A percentile compares a stretch with the other conserved stretches of the same genome.
These are phyloP conservation scores for Drosophila sturtevanti DNA, from an alignment of 1,140 invertebrate genomes.

Conservation along the genomic window DNA sequence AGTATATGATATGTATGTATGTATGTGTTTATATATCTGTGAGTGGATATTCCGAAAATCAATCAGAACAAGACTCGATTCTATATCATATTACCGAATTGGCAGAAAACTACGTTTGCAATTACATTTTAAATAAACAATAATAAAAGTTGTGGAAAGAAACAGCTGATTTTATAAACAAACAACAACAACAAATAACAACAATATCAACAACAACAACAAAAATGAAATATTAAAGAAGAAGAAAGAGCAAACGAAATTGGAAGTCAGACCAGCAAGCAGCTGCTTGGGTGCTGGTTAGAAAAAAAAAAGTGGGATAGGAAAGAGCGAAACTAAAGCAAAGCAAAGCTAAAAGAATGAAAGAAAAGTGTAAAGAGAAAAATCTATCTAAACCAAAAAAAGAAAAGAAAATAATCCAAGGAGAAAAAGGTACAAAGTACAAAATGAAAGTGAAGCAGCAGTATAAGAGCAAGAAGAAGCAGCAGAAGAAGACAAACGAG, in stretches of 20 bases:
- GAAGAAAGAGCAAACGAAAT: slow-evolving; percentile 49
- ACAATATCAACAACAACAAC: slow-evolving; percentile 9
- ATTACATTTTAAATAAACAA: slow-evolving; percentile 32
- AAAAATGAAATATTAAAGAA: slow-evolving; percentile 22
- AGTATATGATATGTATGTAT: background rate
- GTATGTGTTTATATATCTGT: no score
- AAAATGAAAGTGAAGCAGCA: slow-evolving; percentile 55
- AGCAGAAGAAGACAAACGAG: no score
- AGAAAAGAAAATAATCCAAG: background rate
- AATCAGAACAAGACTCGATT: background rate
- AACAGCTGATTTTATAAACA: slow-evolving; percentile 65
- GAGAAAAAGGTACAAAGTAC: slow-evolving; percentile 69
- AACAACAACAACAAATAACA: background rate
- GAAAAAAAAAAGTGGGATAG: no score
- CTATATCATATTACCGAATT: background rate
- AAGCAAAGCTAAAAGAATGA: background rate
- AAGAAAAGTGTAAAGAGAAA: slow-evolving; percentile 52
- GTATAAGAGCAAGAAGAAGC: no score
- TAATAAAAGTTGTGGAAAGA: slow-evolving; percentile 5
- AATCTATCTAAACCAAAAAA: slow-evolving; percentile 54
- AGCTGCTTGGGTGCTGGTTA: background rate
- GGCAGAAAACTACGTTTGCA: background rate
- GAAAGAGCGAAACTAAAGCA: background rate
- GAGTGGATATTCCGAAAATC: background rate
- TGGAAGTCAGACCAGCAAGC: slow-evolving; percentile 36